Evolutionary conservation across 2,113 vertebrate genomes (phyloP).

Genomic region (Noctilio leporinus): DNA sequence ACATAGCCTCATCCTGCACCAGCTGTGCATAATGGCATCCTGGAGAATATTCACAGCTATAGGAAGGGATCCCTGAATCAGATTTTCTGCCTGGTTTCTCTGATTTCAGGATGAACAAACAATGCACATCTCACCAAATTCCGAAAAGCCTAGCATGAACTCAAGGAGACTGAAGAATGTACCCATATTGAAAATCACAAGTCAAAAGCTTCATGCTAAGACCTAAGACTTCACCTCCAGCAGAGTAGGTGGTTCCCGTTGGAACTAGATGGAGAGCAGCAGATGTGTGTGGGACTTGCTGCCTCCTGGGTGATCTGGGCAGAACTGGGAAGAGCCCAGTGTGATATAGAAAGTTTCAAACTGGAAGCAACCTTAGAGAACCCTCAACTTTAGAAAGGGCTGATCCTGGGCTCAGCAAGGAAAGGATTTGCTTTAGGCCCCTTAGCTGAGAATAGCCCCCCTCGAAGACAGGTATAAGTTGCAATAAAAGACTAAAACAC

Average conservation of each 20-base stretch:
- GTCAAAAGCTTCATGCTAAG: constrained; percentile 78
- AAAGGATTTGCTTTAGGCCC: not conserved
- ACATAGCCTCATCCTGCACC: constrained; percentile 81
- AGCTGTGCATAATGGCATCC: constrained; percentile 79
- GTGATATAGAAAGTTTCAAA: not conserved
- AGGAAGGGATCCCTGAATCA: constrained; percentile 83
- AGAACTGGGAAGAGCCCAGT: not conserved
- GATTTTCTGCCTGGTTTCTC: constrained; percentile 49
- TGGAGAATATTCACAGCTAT: constrained; percentile 83
- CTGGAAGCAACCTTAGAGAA: not conserved
- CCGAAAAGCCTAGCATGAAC: constrained; percentile 74
- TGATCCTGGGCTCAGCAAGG: not conserved
- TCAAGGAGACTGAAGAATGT: constrained; percentile 78
- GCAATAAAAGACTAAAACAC: not conserved
- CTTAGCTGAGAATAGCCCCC: not conserved
- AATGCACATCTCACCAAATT: constrained; percentile 77
- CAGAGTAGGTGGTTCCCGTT: constrained; percentile 61
- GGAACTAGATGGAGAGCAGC: not conserved
- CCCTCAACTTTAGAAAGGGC: not conserved
- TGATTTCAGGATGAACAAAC: constrained; percentile 76
- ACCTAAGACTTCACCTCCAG: constrained; percentile 63
- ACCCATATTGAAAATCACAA: constrained; percentile 76
- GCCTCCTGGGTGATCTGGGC: not conserved
- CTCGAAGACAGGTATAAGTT: not conserved
- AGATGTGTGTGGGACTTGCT: rapidly evolving